A percentile compares a stretch with the other conserved stretches of the same genome.
phyloP scores from a whole-genome alignment of 2,113 vertebrate species.

The Toxostoma redivivum region DNA sequence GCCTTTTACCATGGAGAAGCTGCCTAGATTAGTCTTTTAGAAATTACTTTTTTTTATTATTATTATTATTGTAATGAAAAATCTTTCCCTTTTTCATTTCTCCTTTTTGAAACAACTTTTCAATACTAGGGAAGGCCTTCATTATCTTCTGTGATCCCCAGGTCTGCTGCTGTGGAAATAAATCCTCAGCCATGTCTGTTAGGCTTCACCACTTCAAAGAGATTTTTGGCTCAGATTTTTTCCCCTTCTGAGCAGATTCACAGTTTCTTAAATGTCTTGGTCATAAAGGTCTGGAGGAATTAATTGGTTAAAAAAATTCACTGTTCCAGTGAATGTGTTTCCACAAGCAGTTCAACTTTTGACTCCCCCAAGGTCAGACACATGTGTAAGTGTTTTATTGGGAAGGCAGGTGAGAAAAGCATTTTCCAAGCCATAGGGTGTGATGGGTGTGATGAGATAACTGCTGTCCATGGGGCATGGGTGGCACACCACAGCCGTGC shows the following conservation, averaged over 20 bases:
- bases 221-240: slow-evolving; percentile 10
- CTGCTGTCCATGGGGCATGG: background rate
- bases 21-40: slow-evolving; percentile 24
- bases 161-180: slow-evolving; percentile 33
- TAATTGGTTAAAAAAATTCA: slow-evolving; percentile 8
- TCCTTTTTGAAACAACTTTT: slow-evolving; percentile 39
- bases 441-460: background rate
- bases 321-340: background rate
- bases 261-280: slow-evolving; percentile 38
- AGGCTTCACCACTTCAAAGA: slow-evolving; percentile 10
- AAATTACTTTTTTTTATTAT: background rate
- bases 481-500: slow-evolving; percentile 36
- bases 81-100: slow-evolving; percentile 16
- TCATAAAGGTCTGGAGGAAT: slow-evolving; percentile 5
- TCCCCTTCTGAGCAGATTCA: slow-evolving; percentile 5
- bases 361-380: background rate
- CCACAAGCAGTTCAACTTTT: background rate
- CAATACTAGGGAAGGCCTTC: slow-evolving; percentile 29
- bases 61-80: background rate
- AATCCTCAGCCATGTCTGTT: slow-evolving; percentile 34
- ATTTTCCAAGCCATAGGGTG: slow-evolving; percentile 33
- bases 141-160: slow-evolving; percentile 9
- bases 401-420: slow-evolving; percentile 33
- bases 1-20: background rate
- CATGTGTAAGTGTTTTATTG: background rate